Base-by-base conservation (phyloP, 1,140 invertebrate species). In the Eumaeus atala region DNA sequence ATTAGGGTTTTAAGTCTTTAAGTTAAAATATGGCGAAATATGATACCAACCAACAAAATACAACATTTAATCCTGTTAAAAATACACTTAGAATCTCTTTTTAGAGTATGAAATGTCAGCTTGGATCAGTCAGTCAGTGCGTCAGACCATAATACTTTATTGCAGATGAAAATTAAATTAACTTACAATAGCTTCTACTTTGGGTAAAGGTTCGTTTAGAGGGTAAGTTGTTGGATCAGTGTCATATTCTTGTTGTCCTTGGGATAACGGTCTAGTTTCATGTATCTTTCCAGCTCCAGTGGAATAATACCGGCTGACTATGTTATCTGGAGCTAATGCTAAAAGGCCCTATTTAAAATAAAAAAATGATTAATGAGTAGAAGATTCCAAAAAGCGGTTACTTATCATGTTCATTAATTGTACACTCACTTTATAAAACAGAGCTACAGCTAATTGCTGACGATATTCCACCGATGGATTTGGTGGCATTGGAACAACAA, bases 201-300 rank as follows among this genome's bases (percentile, higher is more conserved):
- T 95, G 0, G 89, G 88, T 35, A 93, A 66, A 0, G 93, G 91
- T 71, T 94, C 83, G 66, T 89, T 92, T n/a, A 94, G 60, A 7
- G 94, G 93, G 90, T 91, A 94, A 6, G 91, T 54, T 14, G 86
- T 82, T 63, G 90, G 88, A 62, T 93, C 89, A 0, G 90, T 91
- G 36, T 92, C 89, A 72, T 87, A 95, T 35, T 87, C 84, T 64
- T 94, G 92, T 44, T 83, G 87, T 12, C 92, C 92, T 9, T 88
- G 88, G 0, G 92, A 93, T 3, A 91, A 58, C 16, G 83, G 85
- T 38, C 92, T 86, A 5, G 50, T 53, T n/a, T 63, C 47, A 37
- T 88, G 68, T 11, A 92, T 55, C 9, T 89, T 55, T n/a, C 59
- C 64, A 0, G 78, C 87, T 11, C 90, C 91, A 48, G 86, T 89